Evolutionary conservation across 1,140 invertebrate genomes (phyloP).

Genomic region (Drosophila ambigua): DNA sequence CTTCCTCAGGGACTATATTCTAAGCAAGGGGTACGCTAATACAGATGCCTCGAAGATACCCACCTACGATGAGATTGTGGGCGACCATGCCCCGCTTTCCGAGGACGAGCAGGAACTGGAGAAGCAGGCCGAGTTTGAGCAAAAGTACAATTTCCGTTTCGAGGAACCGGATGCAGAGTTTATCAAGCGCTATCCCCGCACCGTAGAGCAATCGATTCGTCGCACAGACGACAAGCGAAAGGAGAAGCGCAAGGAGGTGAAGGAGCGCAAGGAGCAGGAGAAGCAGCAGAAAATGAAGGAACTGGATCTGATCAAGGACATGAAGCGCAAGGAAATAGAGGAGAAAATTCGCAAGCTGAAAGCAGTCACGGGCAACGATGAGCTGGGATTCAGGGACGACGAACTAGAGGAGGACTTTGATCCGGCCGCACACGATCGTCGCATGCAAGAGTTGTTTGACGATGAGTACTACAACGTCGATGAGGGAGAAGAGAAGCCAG

Average conservation of each 20-base stretch:
- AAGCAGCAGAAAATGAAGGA: slow-evolving; percentile 93
- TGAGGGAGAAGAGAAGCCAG: slow-evolving; percentile 90
- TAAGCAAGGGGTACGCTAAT: slow-evolving; percentile 90
- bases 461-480: slow-evolving; percentile 92
- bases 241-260: slow-evolving; percentile 90
- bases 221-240: slow-evolving; percentile 91
- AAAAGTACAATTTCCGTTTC: slow-evolving; percentile 98
- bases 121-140: slow-evolving; percentile 95
- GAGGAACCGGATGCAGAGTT: slow-evolving; percentile 98
- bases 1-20: slow-evolving; percentile 96
- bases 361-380: slow-evolving; percentile 93
- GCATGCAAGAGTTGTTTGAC: slow-evolving; percentile 94
- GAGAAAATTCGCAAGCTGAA: slow-evolving; percentile 94
- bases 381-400: slow-evolving; percentile 87
- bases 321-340: slow-evolving; percentile 95
- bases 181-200: slow-evolving; percentile 95
- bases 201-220: slow-evolving; percentile 92
- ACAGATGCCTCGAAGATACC: slow-evolving; percentile 87
- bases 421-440: slow-evolving; percentile 93
- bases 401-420: slow-evolving; percentile 96
- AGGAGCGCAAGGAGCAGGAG: slow-evolving; percentile 92
- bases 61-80: slow-evolving; percentile 89
- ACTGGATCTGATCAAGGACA: slow-evolving; percentile 92
- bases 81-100: slow-evolving; percentile 88
- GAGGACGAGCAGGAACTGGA: slow-evolving; percentile 92